Conservation (phyloP, 2,113 vertebrate species). For the Mionectes macconnelli region DNA sequence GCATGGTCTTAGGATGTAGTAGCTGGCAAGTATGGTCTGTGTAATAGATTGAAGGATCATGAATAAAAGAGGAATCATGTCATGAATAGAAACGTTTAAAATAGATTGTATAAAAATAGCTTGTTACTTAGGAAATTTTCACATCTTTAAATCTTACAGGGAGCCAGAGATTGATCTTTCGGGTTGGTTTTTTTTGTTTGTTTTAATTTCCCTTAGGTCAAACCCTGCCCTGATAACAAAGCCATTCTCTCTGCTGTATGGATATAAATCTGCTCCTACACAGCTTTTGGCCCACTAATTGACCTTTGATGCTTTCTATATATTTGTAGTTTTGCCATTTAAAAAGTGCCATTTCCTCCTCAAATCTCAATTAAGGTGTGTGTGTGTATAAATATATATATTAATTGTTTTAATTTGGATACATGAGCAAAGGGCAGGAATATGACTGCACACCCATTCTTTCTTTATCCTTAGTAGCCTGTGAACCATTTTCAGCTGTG, state of each 20-base stretch:
- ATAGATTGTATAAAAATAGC: conserved; percentile 62
- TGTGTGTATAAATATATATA: neutral
- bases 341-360: neutral
- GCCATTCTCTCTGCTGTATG: neutral
- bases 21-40: conserved; percentile 9
- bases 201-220: neutral
- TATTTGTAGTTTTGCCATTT: neutral
- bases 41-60: conserved; percentile 4
- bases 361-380: neutral
- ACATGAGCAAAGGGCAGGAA: neutral
- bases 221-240: neutral
- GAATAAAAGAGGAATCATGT: conserved; percentile 49
- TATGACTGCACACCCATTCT: neutral
- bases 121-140: conserved; percentile 59
- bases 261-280: neutral
- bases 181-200: neutral
- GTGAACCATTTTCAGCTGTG: neutral
- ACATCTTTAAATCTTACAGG: conserved; percentile 23
- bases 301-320: neutral
- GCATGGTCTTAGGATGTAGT: neutral
- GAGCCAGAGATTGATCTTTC: conserved; percentile 18
- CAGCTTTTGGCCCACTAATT: neutral
- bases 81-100: conserved; percentile 50
- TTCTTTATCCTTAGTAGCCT: neutral
- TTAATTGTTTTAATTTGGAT: neutral